Conservation (phyloP, 2,113 vertebrate genomes). For the Lonchura striata region DNA sequence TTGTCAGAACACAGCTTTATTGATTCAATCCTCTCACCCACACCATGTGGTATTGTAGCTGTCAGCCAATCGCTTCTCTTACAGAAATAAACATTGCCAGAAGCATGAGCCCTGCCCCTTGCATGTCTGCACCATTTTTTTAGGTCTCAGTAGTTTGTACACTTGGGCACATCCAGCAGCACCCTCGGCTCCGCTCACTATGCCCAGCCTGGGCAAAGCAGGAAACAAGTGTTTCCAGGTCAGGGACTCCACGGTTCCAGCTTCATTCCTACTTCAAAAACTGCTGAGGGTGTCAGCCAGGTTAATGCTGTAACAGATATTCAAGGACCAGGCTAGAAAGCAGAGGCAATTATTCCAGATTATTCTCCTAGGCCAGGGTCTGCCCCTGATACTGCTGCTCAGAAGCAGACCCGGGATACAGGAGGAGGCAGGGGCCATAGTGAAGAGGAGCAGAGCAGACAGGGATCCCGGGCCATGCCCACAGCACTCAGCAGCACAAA, state of each 20-base stretch:
- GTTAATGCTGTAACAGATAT: neutral
- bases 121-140: neutral
- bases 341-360: neutral
- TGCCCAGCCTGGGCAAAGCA: neutral
- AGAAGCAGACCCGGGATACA: neutral
- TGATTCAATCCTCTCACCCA: neutral
- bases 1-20: neutral
- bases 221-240: neutral
- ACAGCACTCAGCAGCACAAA: neutral
- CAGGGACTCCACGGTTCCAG: neutral
- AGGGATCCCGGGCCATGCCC: accelerated
- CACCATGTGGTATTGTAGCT: neutral
- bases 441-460: neutral
- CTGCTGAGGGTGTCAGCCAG: neutral
- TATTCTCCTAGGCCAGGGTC: neutral
- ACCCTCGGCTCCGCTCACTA: neutral
- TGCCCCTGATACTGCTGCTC: neutral
- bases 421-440: neutral
- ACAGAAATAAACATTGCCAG: neutral
- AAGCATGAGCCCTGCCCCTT: neutral
- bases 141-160: neutral
- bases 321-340: neutral
- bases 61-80: neutral
- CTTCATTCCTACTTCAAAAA: neutral
- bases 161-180: neutral